These are phyloP conservation scores for Petrocephalus schoutedeni DNA, from an alignment of 2,797 vertebrate genomes.

Conservation along the genomic window DNA sequence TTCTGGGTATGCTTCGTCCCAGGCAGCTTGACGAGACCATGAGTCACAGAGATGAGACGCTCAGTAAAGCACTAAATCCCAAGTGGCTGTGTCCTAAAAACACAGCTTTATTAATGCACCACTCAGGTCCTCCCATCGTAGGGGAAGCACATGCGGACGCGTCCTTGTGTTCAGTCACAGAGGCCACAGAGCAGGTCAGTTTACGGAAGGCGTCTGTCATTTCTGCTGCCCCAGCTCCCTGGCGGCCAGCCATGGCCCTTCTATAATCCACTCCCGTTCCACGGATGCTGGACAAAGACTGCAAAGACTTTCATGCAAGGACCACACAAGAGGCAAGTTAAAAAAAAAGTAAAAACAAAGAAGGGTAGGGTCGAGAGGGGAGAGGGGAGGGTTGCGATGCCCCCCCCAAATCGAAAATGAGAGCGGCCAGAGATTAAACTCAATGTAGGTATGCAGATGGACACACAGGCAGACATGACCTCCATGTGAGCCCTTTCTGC, in stretches of 20 bases:
- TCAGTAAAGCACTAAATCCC: not conserved
- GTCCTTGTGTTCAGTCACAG: not conserved
- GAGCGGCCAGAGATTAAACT: not conserved
- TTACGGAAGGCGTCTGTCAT: not conserved
- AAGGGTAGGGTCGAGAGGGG: not conserved
- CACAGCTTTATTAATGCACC: not conserved
- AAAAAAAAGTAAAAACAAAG: not conserved
- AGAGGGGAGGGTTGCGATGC: not conserved
- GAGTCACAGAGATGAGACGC: not conserved
- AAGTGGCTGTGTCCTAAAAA: not conserved
- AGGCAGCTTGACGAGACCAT: not conserved
- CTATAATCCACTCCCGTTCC: not conserved
- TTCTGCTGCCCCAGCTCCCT: not conserved
- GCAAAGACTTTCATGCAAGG: not conserved
- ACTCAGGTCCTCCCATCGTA: not conserved
- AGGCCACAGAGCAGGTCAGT: not conserved
- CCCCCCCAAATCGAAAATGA: not conserved
- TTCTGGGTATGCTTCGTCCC: not conserved
- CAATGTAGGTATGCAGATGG: not conserved
- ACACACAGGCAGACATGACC: not conserved
- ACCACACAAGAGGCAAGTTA: not conserved
- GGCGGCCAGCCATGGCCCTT: not conserved
- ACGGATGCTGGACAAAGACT: not conserved
- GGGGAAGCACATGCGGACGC: not conserved
- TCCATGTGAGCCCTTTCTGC: not conserved